A percentile compares a stretch with the other conserved stretches of the same genome.
Evolutionary conservation across 2,113 vertebrate genomes (phyloP).

Genomic region (Cololabis saira): DNA sequence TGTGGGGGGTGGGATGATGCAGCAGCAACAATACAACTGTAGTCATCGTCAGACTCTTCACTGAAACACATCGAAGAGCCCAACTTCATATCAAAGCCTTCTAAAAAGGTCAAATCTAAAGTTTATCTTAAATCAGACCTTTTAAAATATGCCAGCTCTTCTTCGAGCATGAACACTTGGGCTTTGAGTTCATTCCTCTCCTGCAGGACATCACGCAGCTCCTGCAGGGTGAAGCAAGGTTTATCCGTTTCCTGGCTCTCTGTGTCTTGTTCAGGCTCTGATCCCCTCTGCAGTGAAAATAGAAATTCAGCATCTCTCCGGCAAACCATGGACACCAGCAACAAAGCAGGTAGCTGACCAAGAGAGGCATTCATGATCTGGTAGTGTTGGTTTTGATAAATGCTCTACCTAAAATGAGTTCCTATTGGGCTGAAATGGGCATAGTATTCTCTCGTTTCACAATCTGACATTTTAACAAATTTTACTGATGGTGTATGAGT

Average conservation of each 20-base stretch:
- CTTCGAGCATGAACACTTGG: slow-evolving; percentile 91
- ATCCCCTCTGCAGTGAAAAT: slow-evolving; percentile 70
- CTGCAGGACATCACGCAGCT: slow-evolving; percentile 91
- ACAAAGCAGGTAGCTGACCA: not conserved
- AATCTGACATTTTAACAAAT: too few species aligned
- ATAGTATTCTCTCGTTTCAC: too few species aligned
- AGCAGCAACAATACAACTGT: slow-evolving; percentile 61
- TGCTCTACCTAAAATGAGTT: too few species aligned
- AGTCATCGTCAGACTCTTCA: slow-evolving; percentile 89
- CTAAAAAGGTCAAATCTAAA: not conserved
- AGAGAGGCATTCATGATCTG: not conserved
- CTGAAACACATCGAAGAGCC: slow-evolving; percentile 69
- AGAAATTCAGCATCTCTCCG: slow-evolving; percentile 20
- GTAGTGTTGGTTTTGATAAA: not conserved
- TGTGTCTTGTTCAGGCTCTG: slow-evolving; percentile 74
- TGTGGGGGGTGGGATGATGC: slow-evolving; percentile 61
- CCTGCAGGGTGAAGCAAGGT: slow-evolving; percentile 92
- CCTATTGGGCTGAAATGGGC: too few species aligned
- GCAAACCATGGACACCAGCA: not conserved
- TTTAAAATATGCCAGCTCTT: slow-evolving; percentile 92
- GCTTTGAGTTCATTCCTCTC: slow-evolving; percentile 94
- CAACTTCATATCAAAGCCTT: not conserved
- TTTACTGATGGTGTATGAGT: too few species aligned
- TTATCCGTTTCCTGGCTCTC: slow-evolving; percentile 83
- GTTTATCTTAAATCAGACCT: slow-evolving; percentile 72